Conservation (phyloP, 2,888 invertebrate species). For the Mycalesis mineus region DNA sequence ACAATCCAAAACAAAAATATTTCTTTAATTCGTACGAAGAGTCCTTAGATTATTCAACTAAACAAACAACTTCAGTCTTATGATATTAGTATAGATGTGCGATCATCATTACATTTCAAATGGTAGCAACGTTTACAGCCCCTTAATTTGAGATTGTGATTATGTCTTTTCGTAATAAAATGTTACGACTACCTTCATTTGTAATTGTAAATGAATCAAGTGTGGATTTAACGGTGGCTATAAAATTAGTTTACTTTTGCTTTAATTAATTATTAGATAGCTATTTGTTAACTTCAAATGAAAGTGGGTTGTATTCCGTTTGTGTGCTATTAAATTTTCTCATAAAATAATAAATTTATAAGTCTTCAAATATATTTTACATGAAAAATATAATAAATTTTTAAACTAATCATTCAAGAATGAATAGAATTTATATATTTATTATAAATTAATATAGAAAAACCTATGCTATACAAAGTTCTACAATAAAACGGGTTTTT, state of each 20-base stretch:
- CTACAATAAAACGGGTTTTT: not conserved
- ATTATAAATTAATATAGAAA: too few relatives aligned
- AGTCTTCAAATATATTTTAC: too few relatives aligned
- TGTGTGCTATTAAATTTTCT: too few relatives aligned
- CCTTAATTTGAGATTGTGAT: slow-evolving; percentile 16
- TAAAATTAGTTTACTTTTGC: not conserved
- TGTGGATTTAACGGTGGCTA: not conserved
- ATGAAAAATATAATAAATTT: too few relatives aligned
- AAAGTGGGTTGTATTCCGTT: not conserved
- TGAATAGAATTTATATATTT: too few relatives aligned
- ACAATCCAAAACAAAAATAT: too few relatives aligned
- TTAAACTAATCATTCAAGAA: too few relatives aligned
- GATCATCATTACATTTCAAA: slow-evolving; percentile 14
- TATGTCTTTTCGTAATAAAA: slow-evolving; percentile 11
- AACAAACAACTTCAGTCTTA: too few relatives aligned
- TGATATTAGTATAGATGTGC: not conserved
- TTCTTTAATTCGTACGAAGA: too few relatives aligned
- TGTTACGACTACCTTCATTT: not conserved
- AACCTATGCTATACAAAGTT: too few relatives aligned
- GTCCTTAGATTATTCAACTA: too few relatives aligned
- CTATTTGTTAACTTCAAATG: not conserved
- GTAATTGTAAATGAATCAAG: slow-evolving; percentile 2
- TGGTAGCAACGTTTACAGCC: slow-evolving; percentile 18
- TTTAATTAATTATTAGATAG: not conserved
- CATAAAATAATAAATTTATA: too few relatives aligned